Conservation (phyloP, 2,888 invertebrate species). For the Gibbula magus region DNA sequence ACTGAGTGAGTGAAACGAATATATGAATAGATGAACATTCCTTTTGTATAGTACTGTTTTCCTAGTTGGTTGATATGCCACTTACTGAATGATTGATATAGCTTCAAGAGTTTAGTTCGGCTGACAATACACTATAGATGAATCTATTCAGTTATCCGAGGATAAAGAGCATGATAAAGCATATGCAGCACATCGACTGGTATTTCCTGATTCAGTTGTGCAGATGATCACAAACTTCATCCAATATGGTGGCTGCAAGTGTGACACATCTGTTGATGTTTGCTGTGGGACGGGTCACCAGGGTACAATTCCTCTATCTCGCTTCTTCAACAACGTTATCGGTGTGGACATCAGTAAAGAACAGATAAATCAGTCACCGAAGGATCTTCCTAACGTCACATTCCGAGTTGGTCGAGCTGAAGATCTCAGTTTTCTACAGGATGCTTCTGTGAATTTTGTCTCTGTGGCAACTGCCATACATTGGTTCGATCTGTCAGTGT, state of each 20-base stretch:
- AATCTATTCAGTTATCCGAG: background rate
- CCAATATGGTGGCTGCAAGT: background rate
- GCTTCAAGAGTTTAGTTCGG: no score
- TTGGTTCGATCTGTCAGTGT: conserved; percentile 74
- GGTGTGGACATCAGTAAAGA: conserved; percentile 75
- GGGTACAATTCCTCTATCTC: conserved; percentile 72
- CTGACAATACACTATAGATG: no score
- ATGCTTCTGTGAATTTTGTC: conserved; percentile 64
- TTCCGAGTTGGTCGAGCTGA: conserved; percentile 70
- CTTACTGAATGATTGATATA: no score
- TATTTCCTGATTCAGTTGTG: background rate
- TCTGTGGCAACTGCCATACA: conserved; percentile 74
- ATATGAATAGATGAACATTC: no score
- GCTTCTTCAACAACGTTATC: conserved; percentile 72
- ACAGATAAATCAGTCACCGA: conserved; percentile 72
- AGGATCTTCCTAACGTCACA: conserved; percentile 39
- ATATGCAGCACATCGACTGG: background rate
- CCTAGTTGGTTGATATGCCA: no score
- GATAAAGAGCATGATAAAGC: background rate
- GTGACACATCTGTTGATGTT: conserved; percentile 72
- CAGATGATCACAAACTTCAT: background rate
- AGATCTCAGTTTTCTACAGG: conserved; percentile 53
- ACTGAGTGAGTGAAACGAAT: no score
- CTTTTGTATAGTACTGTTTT: no score
- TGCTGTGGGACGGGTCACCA: conserved; percentile 76